phyloP scores from a whole-genome alignment of 2,797 vertebrate genomes.

The Sylvilagus floridanus region DNA sequence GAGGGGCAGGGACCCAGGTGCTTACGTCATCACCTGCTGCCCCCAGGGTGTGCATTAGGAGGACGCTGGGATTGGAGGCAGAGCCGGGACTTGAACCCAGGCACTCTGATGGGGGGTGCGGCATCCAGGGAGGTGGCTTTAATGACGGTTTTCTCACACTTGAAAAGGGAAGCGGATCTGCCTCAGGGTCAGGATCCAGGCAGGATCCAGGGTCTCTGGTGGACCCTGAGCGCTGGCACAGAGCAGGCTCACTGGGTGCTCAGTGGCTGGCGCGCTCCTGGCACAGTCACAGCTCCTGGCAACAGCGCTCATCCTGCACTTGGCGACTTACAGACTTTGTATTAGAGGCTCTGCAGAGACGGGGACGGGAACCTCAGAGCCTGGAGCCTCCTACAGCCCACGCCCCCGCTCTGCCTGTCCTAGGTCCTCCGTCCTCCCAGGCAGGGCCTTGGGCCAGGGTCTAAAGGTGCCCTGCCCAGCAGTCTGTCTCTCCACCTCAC shows the following conservation, averaged over 20 bases:
- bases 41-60: too few relatives aligned
- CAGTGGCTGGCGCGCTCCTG: too few relatives aligned
- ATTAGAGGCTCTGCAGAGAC: neutral
- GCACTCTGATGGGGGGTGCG: too few relatives aligned
- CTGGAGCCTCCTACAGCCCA: neutral
- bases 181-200: neutral
- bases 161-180: neutral
- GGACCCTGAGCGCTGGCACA: neutral
- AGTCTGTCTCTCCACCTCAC: neutral
- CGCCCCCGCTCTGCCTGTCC: neutral
- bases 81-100: too few relatives aligned
- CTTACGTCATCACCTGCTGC: too few relatives aligned
- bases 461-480: neutral
- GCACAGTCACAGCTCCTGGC: too few relatives aligned
- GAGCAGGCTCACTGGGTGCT: neutral
- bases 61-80: too few relatives aligned
- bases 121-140: too few relatives aligned
- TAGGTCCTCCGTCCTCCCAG: neutral
- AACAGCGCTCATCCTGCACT: too few relatives aligned
- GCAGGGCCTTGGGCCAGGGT: neutral
- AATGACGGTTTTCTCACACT: neutral
- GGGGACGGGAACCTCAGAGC: neutral
- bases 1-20: too few relatives aligned
- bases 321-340: too few relatives aligned
- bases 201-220: neutral